phyloP scores from a whole-genome alignment of 2,797 vertebrate species.

The Tapirus indicus region DNA sequence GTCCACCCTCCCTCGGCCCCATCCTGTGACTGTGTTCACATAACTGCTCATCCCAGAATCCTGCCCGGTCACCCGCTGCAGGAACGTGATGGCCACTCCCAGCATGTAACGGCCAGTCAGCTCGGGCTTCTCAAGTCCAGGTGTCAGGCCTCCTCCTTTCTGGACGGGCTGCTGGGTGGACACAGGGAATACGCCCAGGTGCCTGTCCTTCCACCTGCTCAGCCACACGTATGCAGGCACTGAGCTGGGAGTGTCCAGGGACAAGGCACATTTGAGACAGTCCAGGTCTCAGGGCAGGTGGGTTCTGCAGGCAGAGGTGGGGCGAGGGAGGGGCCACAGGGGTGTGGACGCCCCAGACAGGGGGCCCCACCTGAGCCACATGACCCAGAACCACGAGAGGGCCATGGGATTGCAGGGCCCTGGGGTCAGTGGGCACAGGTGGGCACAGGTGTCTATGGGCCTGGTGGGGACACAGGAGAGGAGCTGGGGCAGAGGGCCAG shows the following conservation, averaged over 20 bases:
- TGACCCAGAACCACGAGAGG: neutral
- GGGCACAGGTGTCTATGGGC: too few relatives aligned
- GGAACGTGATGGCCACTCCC: neutral
- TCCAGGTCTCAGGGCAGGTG: neutral
- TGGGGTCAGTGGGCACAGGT: neutral
- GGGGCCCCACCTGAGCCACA: neutral
- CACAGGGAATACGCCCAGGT: neutral
- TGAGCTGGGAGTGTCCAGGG: neutral
- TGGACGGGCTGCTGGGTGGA: neutral
- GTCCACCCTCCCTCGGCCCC: neutral
- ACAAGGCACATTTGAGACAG: too few relatives aligned
- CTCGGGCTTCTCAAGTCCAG: neutral
- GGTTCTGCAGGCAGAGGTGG: neutral
- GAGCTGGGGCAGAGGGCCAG: neutral
- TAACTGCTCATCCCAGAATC: accelerated
- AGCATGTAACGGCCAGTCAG: neutral
- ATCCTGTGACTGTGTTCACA: neutral
- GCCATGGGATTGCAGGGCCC: neutral
- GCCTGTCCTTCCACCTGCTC: neutral
- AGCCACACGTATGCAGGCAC: accelerated
- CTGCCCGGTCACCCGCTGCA: neutral
- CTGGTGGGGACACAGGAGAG: neutral
- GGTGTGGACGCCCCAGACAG: neutral
- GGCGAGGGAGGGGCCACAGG: too few relatives aligned
- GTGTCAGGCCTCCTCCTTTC: neutral